Base-by-base conservation (phyloP, 2,888 invertebrate species). In the Lordiphosa fenestrarum region DNA sequence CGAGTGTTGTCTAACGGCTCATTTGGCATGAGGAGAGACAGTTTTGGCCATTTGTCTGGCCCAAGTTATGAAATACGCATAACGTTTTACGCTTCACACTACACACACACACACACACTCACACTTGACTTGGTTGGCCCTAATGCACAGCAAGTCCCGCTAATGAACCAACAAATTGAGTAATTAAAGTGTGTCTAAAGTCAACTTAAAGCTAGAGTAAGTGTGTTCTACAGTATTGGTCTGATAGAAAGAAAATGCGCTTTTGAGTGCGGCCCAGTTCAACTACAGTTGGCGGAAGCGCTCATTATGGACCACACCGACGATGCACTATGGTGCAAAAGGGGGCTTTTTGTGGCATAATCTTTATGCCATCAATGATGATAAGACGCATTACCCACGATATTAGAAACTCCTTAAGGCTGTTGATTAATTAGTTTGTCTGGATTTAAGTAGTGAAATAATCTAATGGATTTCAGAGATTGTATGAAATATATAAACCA, bases 1-100 rank as follows among this genome's bases (percentile, higher is more conserved):
- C 62, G 65, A 49, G 53, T 60, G 36, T 36, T 40, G 66, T 41
- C 77, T 84, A 77, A 71, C 84, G 77, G 66, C 37, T 56, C 60
- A 54, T 66, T 49, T 48, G 52, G 37, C 41, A 30, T 15, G 12
- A 33, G 19, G 36, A 25, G 44, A 38, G 48, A 57, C 66, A 51
- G 46, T 66, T 64, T 64, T 58, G 47, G 25, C 53, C 66, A 58
- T 66, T 66, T 65, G 49, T 52, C 52, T 65, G 57, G 57, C 21
- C 65, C 33, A 47, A 21, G 51, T 36, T 36, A 38, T 36, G 51
- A 53, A 50, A 23, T 51, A 56, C 41, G 65, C 66, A 52, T 44
- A 64, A 50, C 30, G 57, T 42, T 38, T 40, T 33, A 49, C 58
- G 52, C 44, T 58, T 66, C 48, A 65, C 66, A 66, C 48, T 9